These are phyloP conservation scores for Mustelus asterias DNA, from an alignment of 2,113 vertebrate species.

Conservation along the genomic window DNA sequence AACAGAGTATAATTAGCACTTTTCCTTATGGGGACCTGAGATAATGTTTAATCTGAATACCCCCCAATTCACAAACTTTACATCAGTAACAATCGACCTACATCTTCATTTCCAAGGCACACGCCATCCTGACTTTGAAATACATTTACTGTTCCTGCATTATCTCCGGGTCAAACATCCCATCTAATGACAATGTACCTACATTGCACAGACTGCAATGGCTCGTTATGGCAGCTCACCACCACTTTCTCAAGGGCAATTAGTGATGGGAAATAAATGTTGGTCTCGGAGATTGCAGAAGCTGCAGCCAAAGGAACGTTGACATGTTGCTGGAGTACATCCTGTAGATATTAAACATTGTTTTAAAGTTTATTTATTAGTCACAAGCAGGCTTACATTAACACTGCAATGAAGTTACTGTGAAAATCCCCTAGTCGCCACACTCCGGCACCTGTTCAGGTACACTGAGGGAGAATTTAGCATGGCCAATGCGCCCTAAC, in stretches of 20 bases:
- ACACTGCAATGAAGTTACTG: no score
- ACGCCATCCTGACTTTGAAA: neutral
- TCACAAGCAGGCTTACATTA: no score
- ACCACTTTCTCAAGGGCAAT: neutral
- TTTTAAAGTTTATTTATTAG: no score
- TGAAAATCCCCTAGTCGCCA: no score
- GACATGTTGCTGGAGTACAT: neutral
- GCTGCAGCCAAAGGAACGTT: neutral
- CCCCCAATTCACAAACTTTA: neutral
- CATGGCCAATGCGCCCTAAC: no score
- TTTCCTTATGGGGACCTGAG: neutral
- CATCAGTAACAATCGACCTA: neutral
- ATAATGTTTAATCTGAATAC: neutral
- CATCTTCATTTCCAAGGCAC: neutral
- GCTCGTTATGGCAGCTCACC: neutral
- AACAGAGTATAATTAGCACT: neutral
- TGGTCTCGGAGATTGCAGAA: neutral
- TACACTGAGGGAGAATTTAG: no score
- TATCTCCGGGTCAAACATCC: neutral
- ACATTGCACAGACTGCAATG: neutral
- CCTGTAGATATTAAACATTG: neutral
- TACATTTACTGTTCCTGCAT: neutral
- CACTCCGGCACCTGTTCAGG: no score
- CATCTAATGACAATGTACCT: neutral
- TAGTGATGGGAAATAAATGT: neutral